phyloP scores from a whole-genome alignment of 2,888 invertebrate genomes.

The Harpalus rufipes region DNA sequence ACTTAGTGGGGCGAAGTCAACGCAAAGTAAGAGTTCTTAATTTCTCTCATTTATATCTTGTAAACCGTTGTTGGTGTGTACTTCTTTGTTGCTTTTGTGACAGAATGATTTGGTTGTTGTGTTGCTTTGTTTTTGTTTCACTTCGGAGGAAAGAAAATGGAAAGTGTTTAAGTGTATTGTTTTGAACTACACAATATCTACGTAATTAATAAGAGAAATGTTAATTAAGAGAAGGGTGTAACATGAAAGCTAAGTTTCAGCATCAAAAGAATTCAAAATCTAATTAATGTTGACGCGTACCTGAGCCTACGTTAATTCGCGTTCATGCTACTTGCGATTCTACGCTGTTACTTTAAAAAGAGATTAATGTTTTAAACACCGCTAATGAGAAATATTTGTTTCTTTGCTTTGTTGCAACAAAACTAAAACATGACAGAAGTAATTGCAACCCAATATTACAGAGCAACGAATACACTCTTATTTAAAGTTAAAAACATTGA shows the following conservation, averaged over 20 bases:
- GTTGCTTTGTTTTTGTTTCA: background rate
- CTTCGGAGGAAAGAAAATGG: background rate
- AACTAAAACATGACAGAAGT: background rate
- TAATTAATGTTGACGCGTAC: conserved; percentile 38
- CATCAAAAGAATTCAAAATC: conserved; percentile 49
- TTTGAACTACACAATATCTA: conserved; percentile 17
- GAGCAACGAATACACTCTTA: no score
- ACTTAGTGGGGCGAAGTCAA: background rate
- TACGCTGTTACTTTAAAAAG: conserved; percentile 16
- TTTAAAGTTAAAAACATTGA: no score
- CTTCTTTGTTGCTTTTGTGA: background rate
- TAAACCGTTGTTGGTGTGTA: background rate
- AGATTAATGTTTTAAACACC: conserved; percentile 29
- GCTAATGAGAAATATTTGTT: conserved; percentile 32
- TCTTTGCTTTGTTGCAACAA: background rate
- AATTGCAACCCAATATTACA: background rate
- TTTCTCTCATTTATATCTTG: conserved; percentile 3
- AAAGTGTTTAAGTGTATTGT: conserved; percentile 16
- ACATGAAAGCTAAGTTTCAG: conserved; percentile 24
- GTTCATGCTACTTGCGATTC: conserved; percentile 5
- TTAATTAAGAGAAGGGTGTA: conserved; percentile 27
- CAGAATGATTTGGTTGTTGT: background rate
- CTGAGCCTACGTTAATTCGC: conserved; percentile 24
- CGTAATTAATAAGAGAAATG: conserved; percentile 42
- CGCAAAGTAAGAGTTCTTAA: background rate